phyloP scores from a whole-genome alignment of 2,113 vertebrate species.

The Seriola aureovittata region DNA sequence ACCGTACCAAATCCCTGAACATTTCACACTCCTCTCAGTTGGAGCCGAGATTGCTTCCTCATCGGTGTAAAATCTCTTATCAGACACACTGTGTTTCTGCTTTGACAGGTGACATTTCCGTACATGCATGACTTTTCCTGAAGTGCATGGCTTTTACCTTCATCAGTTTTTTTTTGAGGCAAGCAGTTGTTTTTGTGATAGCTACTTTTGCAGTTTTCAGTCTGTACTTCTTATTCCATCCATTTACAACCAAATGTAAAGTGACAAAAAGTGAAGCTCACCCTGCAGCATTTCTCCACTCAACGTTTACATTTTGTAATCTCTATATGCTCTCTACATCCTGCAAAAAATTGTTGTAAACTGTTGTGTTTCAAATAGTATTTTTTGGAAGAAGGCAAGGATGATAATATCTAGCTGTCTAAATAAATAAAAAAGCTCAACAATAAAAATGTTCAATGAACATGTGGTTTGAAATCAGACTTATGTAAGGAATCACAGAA shows the following conservation, averaged over 20 bases:
- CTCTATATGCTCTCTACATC: neutral
- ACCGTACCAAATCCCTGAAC: neutral
- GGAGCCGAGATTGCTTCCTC: neutral
- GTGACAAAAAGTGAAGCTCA: slow-evolving; percentile 4
- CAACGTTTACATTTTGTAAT: neutral
- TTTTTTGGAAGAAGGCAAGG: neutral
- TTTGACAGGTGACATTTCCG: neutral
- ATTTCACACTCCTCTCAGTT: neutral
- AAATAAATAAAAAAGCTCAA: neutral
- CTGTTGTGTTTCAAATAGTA: neutral
- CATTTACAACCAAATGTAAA: slow-evolving; percentile 9
- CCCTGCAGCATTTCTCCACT: slow-evolving; percentile 7
- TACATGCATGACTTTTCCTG: neutral
- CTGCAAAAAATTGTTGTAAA: neutral
- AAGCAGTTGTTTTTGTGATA: neutral
- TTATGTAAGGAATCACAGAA: neutral
- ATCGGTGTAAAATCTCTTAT: neutral
- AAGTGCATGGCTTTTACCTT: neutral
- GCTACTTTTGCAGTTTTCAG: neutral
- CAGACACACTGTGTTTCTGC: neutral
- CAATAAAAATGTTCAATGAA: slow-evolving; percentile 1
- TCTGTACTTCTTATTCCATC: slow-evolving; percentile 1
- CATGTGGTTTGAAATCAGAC: slow-evolving; percentile 16
- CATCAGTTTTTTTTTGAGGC: neutral
- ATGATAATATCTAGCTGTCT: neutral